A percentile compares a stretch with the other conserved stretches of the same genome.
phyloP scores from a whole-genome alignment of 2,113 vertebrate genomes.

The Platysternon megacephalum region DNA sequence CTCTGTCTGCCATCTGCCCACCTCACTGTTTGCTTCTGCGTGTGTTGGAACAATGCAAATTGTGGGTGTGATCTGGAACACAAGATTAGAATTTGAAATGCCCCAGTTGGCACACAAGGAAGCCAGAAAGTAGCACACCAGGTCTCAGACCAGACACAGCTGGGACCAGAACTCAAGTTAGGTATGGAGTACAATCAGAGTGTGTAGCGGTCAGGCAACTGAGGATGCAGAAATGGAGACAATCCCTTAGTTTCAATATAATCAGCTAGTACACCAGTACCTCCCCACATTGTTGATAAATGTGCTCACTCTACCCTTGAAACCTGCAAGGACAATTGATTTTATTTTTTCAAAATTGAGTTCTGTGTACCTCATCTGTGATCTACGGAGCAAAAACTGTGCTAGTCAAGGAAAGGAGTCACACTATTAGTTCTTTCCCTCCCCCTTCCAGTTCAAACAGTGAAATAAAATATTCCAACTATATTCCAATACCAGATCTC shows the following conservation, averaged over 20 bases:
- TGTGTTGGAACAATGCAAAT: not conserved
- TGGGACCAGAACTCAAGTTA: not conserved
- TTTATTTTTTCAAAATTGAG: not conserved
- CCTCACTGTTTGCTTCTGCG: not conserved
- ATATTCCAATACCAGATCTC: not conserved
- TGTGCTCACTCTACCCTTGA: not conserved
- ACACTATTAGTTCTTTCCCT: not conserved
- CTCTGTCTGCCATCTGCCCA: not conserved
- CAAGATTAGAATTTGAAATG: not conserved
- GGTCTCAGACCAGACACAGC: not conserved
- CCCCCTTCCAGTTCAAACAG: not conserved
- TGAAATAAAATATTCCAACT: not conserved
- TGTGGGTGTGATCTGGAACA: not conserved
- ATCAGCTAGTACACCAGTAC: not conserved
- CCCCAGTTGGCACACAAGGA: not conserved
- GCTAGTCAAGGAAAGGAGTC: not conserved
- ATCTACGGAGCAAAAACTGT: not conserved
- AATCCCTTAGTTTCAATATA: not conserved
- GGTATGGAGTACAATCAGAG: not conserved
- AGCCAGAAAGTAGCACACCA: not conserved
- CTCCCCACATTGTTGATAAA: not conserved
- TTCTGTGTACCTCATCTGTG: not conserved
- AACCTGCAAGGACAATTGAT: not conserved
- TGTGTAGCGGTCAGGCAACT: not conserved
- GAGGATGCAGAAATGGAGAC: not conserved